These are phyloP conservation scores for Caenorhabditis afra DNA, from an alignment of 2,888 invertebrate species.

Conservation along the genomic window DNA sequence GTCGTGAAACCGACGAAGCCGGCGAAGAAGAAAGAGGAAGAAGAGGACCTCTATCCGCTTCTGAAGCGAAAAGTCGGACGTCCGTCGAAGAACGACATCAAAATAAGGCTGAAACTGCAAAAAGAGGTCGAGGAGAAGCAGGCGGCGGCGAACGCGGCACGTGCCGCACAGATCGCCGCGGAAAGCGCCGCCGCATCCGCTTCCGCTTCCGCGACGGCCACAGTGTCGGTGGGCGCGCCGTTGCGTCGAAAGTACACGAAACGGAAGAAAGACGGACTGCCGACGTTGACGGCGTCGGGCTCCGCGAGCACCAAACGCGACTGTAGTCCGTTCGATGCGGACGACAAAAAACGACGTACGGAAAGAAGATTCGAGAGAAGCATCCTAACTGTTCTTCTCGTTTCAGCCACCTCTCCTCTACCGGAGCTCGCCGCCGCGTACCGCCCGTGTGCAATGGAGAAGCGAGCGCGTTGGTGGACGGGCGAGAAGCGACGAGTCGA, in stretches of 20 bases:
- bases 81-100: conserved; percentile 58
- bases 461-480: conserved; percentile 76
- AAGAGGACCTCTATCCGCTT: conserved; percentile 25
- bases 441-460: conserved; percentile 72
- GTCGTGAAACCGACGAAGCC: conserved; percentile 32
- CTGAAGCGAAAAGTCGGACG: conserved; percentile 59
- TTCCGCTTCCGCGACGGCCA: background rate
- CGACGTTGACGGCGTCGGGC: background rate
- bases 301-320: conserved; percentile 22
- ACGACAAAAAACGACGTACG: conserved; percentile 39
- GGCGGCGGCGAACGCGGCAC: conserved; percentile 28
- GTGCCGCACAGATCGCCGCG: background rate
- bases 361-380: background rate
- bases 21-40: conserved; percentile 51
- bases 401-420: conserved; percentile 59
- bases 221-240: conserved; percentile 4
- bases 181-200: background rate
- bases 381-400: conserved; percentile 3
- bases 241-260: conserved; percentile 65
- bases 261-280: conserved; percentile 54
- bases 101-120: conserved; percentile 53
- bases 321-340: conserved; percentile 46
- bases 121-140: conserved; percentile 43
- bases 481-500: conserved; percentile 72
- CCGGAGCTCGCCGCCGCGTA: conserved; percentile 59